phyloP scores from a whole-genome alignment of 2,888 invertebrate genomes.

The Clistopyga incitator region DNA sequence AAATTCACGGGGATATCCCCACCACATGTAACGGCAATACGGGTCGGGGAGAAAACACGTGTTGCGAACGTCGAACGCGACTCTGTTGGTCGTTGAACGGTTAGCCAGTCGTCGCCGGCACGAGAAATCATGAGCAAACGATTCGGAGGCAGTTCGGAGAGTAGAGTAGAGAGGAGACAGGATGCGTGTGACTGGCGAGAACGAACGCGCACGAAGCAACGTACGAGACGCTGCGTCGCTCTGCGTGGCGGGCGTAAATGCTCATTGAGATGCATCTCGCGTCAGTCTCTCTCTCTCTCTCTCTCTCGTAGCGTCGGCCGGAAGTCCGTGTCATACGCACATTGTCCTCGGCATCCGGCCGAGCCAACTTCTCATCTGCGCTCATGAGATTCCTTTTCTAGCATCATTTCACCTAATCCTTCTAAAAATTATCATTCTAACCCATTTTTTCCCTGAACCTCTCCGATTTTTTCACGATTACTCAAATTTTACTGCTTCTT shows the following conservation, averaged over 20 bases:
- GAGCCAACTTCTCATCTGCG: conserved; percentile 73
- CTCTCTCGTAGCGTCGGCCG: conserved; percentile 77
- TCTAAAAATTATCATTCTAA: no score
- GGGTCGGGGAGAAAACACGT: conserved; percentile 50
- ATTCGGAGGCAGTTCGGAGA: conserved; percentile 16
- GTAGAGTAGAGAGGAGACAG: conserved; percentile 32
- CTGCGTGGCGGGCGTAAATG: conserved; percentile 60
- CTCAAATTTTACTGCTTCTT: no score
- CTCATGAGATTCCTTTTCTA: conserved; percentile 55
- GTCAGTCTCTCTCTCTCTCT: conserved; percentile 76
- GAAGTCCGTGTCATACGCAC: conserved; percentile 83
- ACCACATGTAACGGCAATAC: conserved; percentile 21
- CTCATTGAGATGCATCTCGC: conserved; percentile 84
- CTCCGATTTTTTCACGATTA: no score
- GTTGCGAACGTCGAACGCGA: conserved; percentile 59
- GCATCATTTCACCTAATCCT: neutral
- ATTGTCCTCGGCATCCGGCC: conserved; percentile 82
- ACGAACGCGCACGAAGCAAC: conserved; percentile 28
- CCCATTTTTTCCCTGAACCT: no score
- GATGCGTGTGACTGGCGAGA: conserved; percentile 63
- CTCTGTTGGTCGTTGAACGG: conserved; percentile 50
- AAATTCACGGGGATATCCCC: conserved; percentile 13
- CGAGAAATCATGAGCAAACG: conserved; percentile 40
- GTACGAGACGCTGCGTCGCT: conserved; percentile 16
- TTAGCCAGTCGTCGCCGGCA: neutral